These are phyloP conservation scores for Trichonephila clavata DNA, from an alignment of 1,140 invertebrate genomes.

Conservation along the genomic window DNA sequence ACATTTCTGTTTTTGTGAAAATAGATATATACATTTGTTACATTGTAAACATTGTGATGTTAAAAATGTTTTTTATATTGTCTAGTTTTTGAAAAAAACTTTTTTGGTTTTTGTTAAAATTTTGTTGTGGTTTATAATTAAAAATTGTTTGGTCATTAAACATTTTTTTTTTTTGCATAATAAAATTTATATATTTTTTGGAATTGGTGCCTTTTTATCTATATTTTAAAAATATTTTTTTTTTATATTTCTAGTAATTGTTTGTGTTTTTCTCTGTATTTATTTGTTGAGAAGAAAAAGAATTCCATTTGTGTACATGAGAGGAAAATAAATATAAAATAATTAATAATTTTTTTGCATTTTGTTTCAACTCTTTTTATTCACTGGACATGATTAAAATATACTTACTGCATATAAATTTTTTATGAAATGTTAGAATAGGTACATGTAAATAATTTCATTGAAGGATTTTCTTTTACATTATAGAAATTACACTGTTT, in stretches of 20 bases:
- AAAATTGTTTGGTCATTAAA: conserved; percentile 3
- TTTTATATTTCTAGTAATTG: background rate
- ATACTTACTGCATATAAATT: no score
- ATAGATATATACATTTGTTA: conserved; percentile 24
- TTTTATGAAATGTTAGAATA: no score
- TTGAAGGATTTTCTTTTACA: no score
- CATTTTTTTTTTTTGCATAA: background rate
- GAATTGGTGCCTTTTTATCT: conserved; percentile 15
- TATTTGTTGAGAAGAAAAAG: background rate
- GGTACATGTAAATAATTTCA: no score
- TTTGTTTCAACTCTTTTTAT: background rate
- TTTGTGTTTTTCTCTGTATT: background rate
- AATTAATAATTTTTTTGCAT: background rate
- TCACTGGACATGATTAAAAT: background rate
- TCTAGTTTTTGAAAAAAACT: background rate
- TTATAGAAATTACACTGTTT: no score
- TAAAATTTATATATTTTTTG: conserved; percentile 4
- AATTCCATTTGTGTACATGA: conserved; percentile 20
- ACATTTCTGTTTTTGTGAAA: conserved; percentile 1
- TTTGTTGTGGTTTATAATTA: background rate
- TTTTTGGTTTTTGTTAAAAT: conserved; percentile 9
- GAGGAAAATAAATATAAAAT: background rate
- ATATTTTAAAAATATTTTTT: background rate
- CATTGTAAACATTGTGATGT: background rate
- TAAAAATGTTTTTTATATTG: conserved; percentile 9